Conservation (phyloP, 2,113 vertebrate species). For the Lophotis ruficrista region DNA sequence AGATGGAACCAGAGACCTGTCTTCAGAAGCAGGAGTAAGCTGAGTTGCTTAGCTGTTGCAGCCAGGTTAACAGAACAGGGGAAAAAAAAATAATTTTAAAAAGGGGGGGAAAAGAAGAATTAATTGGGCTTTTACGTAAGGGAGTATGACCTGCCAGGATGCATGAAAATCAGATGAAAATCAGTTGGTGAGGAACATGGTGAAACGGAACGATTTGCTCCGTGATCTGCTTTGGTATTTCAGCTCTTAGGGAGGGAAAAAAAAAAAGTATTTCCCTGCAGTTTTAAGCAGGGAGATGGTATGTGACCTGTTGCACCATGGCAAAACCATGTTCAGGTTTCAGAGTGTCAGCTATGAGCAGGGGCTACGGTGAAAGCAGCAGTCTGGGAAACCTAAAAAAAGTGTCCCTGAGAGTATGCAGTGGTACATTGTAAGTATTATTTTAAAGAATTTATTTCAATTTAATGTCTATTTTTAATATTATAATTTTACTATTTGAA, state of each 20-base stretch:
- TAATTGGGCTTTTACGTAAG: background rate
- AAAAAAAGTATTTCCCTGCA: background rate
- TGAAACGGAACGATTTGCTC: background rate
- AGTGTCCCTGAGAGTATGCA: background rate
- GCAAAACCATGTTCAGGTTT: background rate
- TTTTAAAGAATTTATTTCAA: background rate
- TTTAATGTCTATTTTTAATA: background rate
- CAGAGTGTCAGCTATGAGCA: background rate
- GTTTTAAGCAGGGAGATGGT: background rate
- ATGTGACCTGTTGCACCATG: background rate
- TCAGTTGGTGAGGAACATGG: background rate
- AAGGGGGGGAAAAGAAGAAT: background rate
- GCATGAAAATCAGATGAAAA: background rate
- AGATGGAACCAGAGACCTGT: background rate
- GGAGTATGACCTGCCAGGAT: background rate
- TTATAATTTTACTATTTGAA: background rate
- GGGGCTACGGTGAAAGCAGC: background rate
- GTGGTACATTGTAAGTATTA: background rate
- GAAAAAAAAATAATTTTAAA: background rate
- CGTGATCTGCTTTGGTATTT: background rate
- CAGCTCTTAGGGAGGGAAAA: background rate
- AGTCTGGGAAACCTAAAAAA: background rate
- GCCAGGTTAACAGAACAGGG: background rate
- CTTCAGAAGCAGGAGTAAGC: background rate
- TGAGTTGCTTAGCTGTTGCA: background rate